Evolutionary conservation across 1,140 invertebrate species (phyloP).

Genomic region (Gryon sp.): DNA sequence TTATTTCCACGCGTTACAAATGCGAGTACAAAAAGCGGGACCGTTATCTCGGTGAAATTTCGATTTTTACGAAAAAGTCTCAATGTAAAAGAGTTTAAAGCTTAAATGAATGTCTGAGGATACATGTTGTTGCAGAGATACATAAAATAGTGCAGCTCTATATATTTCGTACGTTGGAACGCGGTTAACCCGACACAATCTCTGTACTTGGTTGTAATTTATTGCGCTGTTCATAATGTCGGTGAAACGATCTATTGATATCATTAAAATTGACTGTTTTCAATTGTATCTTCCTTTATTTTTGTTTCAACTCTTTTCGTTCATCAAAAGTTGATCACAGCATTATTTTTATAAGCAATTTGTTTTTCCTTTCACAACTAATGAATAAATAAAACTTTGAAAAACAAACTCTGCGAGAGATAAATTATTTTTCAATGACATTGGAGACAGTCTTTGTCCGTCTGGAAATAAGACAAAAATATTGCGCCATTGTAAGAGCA

Average conservation of each 20-base stretch:
- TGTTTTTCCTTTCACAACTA: background rate
- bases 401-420: too few relatives aligned
- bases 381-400: too few relatives aligned
- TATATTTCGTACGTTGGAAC: constrained; percentile 18
- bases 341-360: too few relatives aligned
- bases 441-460: too few relatives aligned
- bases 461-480: too few relatives aligned
- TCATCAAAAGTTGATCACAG: background rate
- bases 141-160: constrained; percentile 12
- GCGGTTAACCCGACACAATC: constrained; percentile 34
- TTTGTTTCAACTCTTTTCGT: background rate
- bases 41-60: too few relatives aligned
- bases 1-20: background rate
- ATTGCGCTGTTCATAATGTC: constrained; percentile 35
- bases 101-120: constrained; percentile 25
- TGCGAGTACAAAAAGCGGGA: background rate
- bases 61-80: constrained; percentile 8
- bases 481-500: too few relatives aligned
- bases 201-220: constrained; percentile 25
- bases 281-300: constrained; percentile 19
- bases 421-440: too few relatives aligned
- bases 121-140: constrained; percentile 27
- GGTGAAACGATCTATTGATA: constrained; percentile 38
- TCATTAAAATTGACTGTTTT: constrained; percentile 39
- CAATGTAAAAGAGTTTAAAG: constrained; percentile 18